phyloP scores from a whole-genome alignment of 2,888 invertebrate species.

The Hemicrepidius hirtus region DNA sequence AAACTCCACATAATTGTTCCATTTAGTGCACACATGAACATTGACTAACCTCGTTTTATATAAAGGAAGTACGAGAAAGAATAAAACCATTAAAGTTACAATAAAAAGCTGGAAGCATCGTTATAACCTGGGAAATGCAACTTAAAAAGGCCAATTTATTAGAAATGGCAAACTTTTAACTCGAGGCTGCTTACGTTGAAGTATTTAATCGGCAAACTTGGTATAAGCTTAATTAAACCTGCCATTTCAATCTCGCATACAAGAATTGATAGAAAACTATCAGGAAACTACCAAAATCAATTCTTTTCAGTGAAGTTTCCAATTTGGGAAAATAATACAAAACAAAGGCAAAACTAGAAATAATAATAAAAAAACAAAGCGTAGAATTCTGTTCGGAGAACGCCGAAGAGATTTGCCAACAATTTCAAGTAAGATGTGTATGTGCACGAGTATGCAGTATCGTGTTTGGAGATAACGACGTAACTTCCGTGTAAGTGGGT shows the following conservation, averaged over 20 bases:
- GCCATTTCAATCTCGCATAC: background rate
- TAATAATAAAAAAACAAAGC: background rate
- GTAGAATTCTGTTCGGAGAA: background rate
- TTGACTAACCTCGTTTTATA: too few species aligned
- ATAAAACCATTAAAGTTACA: too few species aligned
- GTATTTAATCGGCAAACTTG: slow-evolving; percentile 6
- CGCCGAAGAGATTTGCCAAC: background rate
- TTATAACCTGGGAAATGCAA: too few species aligned
- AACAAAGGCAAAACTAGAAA: background rate
- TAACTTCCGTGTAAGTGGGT: slow-evolving; percentile 3
- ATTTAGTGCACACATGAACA: too few species aligned
- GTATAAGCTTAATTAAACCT: slow-evolving; percentile 13
- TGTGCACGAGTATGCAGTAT: slow-evolving; percentile 5
- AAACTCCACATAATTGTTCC: too few species aligned
- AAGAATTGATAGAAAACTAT: background rate
- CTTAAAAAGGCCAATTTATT: too few species aligned
- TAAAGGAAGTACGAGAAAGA: too few species aligned
- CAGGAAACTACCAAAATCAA: background rate
- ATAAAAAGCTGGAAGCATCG: too few species aligned
- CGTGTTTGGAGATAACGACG: slow-evolving; percentile 3
- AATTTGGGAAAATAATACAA: background rate
- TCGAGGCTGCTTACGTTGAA: background rate
- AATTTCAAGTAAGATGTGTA: slow-evolving; percentile 2
- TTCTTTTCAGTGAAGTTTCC: background rate
- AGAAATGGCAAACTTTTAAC: background rate